Conservation (phyloP, 2,113 vertebrate genomes). For the Pyxicephalus adspersus region DNA sequence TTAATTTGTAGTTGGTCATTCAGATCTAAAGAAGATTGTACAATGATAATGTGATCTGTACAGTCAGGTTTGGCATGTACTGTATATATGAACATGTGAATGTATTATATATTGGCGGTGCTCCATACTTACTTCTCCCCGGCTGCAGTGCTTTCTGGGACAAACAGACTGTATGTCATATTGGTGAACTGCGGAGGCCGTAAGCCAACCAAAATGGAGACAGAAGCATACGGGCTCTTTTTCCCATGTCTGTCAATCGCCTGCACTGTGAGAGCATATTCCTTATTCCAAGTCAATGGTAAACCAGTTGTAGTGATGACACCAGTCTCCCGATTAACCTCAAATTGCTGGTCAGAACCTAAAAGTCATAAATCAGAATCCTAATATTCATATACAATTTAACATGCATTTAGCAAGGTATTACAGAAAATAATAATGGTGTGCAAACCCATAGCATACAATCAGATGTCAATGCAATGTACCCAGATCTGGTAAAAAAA, state of each 20-base stretch:
- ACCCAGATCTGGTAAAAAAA: too few relatives aligned
- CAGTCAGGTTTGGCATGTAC: too few relatives aligned
- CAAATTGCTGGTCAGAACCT: slow-evolving; percentile 84
- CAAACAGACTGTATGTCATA: slow-evolving; percentile 77
- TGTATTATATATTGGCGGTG: too few relatives aligned
- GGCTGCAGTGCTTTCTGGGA: slow-evolving; percentile 76
- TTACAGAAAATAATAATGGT: too few relatives aligned
- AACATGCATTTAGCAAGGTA: too few relatives aligned
- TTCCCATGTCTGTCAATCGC: slow-evolving; percentile 71
- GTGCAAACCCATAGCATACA: too few relatives aligned
- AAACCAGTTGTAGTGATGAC: slow-evolving; percentile 78
- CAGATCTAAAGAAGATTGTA: too few relatives aligned
- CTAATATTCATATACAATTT: too few relatives aligned
- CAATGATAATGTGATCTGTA: too few relatives aligned
- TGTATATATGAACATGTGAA: too few relatives aligned
- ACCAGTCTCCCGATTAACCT: slow-evolving; percentile 76
- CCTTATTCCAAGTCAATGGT: slow-evolving; percentile 76
- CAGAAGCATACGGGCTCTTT: slow-evolving; percentile 70
- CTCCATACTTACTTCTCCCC: slow-evolving; percentile 78
- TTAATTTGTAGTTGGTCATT: too few relatives aligned
- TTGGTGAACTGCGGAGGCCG: slow-evolving; percentile 87
- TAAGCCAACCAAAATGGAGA: slow-evolving; percentile 79
- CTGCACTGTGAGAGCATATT: slow-evolving; percentile 81
- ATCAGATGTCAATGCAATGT: too few relatives aligned
- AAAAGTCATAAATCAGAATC: neutral